A percentile compares a stretch with the other conserved stretches of the same genome.
Evolutionary conservation across 2,113 vertebrate genomes (phyloP).

Genomic region (Epinephelus lanceolatus): DNA sequence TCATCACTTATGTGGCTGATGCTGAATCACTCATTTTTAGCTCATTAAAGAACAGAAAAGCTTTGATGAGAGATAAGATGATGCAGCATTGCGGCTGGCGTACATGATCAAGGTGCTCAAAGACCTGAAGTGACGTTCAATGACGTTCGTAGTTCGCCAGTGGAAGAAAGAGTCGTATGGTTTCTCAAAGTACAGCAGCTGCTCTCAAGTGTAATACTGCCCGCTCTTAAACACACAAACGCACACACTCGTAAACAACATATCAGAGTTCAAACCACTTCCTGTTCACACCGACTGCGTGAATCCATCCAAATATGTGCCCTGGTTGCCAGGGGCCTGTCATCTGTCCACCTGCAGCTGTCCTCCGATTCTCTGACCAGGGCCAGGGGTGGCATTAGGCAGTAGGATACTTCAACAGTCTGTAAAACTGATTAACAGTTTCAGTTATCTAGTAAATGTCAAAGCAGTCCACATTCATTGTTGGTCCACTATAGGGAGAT

Average conservation of each 20-base stretch:
- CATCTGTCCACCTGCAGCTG: constrained; percentile 7
- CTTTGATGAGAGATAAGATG: background rate
- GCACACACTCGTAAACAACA: constrained; percentile 3
- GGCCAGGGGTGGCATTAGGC: background rate
- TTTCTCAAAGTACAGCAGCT: constrained; percentile 11
- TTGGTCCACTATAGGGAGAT: background rate
- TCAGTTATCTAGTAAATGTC: background rate
- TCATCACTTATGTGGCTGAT: constrained; percentile 5
- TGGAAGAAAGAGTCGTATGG: background rate
- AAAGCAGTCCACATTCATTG: background rate
- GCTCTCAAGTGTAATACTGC: background rate
- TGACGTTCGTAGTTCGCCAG: background rate
- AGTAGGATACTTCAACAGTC: background rate
- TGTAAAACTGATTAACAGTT: background rate
- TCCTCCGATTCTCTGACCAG: background rate
- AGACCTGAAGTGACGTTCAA: constrained; percentile 14
- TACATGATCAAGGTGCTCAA: background rate
- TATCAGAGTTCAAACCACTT: constrained; percentile 19
- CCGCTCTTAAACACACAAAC: background rate
- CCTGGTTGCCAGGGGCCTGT: background rate
- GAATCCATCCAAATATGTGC: constrained; percentile 1
- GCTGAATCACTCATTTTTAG: constrained; percentile 10
- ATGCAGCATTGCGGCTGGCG: background rate
- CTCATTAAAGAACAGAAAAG: constrained; percentile 16
- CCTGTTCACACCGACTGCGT: background rate